Evolutionary conservation across 2,797 vertebrate genomes (phyloP).

Genomic region (Platyrinchus mystaceus): DNA sequence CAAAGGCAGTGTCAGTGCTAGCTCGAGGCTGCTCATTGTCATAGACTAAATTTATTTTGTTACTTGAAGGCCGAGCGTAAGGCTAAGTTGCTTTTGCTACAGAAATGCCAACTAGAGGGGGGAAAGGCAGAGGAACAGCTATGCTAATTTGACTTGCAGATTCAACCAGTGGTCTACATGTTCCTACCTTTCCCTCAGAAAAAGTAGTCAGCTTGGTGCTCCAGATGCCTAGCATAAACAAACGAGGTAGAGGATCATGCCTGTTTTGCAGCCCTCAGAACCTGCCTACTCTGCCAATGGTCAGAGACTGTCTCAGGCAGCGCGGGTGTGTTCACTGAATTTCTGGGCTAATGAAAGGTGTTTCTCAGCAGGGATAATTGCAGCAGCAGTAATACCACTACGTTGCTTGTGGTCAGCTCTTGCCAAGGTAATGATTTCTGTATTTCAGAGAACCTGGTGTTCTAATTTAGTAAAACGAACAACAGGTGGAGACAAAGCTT

Average conservation of each 20-base stretch:
- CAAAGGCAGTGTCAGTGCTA: background rate
- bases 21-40: background rate
- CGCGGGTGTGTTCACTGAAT: background rate
- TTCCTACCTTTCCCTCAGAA: background rate
- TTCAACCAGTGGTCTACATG: background rate
- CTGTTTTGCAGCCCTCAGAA: background rate
- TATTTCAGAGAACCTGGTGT: background rate
- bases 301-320: background rate
- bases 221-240: background rate
- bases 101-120: background rate
- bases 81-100: background rate
- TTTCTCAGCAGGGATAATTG: background rate
- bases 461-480: background rate
- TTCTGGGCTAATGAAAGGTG: background rate
- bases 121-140: background rate
- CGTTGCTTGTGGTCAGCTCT: background rate
- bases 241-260: background rate
- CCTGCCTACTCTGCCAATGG: background rate
- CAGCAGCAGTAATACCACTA: background rate
- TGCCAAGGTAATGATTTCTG: background rate
- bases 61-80: background rate
- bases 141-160: background rate
- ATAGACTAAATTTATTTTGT: background rate
- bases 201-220: background rate
- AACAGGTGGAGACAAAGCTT: background rate